phyloP scores from a whole-genome alignment of 2,888 invertebrate species.

The Clunio marinus region DNA sequence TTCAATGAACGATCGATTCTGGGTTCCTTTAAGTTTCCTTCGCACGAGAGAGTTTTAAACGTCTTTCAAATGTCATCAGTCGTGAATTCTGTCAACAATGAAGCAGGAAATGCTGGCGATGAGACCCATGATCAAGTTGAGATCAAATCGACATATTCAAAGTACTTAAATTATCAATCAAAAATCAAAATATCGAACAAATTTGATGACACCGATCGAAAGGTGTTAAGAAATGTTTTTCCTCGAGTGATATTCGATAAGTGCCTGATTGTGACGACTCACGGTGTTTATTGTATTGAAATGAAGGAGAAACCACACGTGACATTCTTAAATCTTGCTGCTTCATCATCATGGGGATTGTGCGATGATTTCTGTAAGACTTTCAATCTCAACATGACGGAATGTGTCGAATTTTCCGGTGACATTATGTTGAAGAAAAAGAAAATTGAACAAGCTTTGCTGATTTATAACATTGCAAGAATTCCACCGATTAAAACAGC shows the following conservation, averaged over 20 bases:
- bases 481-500: constrained; percentile 53
- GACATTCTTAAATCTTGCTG: constrained; percentile 49
- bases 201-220: constrained; percentile 48
- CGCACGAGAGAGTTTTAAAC: constrained; percentile 49
- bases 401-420: constrained; percentile 69
- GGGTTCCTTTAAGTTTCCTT: constrained; percentile 48
- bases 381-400: constrained; percentile 49
- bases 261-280: constrained; percentile 50
- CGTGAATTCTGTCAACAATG: not conserved
- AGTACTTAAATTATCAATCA: constrained; percentile 28
- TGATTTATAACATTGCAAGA: constrained; percentile 75
- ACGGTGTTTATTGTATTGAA: constrained; percentile 50
- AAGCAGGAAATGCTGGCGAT: not conserved
- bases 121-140: constrained; percentile 11
- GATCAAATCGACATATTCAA: constrained; percentile 35
- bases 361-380: constrained; percentile 52
- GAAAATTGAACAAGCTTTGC: constrained; percentile 70
- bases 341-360: constrained; percentile 47
- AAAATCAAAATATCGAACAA: constrained; percentile 42
- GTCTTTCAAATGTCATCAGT: constrained; percentile 45
- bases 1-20: constrained; percentile 47
- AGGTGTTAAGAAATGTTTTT: constrained; percentile 49
- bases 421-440: constrained; percentile 73
- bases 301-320: constrained; percentile 49
- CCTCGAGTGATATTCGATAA: constrained; percentile 51